A percentile compares a stretch with the other conserved stretches of the same genome.
Evolutionary conservation across 2,113 vertebrate genomes (phyloP).

Genomic region (Sialia sialis): DNA sequence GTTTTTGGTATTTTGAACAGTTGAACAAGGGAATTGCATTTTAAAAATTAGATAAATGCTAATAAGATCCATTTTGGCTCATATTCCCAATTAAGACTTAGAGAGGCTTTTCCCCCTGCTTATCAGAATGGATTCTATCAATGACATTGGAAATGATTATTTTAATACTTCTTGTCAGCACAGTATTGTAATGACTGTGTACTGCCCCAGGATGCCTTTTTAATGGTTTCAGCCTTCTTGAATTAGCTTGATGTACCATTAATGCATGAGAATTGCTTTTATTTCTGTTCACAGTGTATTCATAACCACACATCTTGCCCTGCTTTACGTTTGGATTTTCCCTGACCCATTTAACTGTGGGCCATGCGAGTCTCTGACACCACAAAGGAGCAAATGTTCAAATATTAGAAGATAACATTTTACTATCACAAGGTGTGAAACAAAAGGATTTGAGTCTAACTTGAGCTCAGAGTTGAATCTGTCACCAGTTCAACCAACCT

Average conservation of each 20-base stretch:
- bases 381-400: background rate
- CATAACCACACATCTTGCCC: slow-evolving; percentile 24
- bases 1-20: background rate
- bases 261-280: slow-evolving; percentile 71
- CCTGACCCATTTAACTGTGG: slow-evolving; percentile 56
- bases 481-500: background rate
- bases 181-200: slow-evolving; percentile 30
- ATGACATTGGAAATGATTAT: slow-evolving; percentile 69
- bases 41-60: background rate
- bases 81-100: background rate
- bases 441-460: background rate
- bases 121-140: slow-evolving; percentile 64
- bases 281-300: slow-evolving; percentile 69
- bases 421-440: background rate
- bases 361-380: background rate
- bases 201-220: slow-evolving; percentile 73
- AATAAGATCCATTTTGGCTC: background rate
- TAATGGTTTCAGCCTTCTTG: slow-evolving; percentile 69
- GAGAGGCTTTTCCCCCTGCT: background rate
- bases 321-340: slow-evolving; percentile 21
- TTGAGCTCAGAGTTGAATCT: background rate
- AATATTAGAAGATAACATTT: background rate
- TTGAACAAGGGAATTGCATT: background rate
- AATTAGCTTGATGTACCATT: slow-evolving; percentile 74
- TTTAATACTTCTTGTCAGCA: slow-evolving; percentile 62